A percentile compares a stretch with the other conserved stretches of the same genome.
Evolutionary conservation across 2,888 invertebrate species (phyloP).

Genomic region (Sphecodes monilicornis): DNA sequence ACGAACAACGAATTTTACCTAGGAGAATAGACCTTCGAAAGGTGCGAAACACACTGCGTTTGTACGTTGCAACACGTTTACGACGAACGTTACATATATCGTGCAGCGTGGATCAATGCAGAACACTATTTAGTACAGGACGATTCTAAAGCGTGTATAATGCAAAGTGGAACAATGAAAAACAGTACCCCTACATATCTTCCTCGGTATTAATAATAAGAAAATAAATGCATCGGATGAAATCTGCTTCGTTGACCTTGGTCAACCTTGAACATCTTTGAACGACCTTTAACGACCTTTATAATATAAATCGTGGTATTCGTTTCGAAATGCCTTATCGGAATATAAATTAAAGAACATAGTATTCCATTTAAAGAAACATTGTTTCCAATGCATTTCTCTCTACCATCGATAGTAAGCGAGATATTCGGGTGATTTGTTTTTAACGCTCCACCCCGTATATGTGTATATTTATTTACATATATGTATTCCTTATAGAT

Average conservation of each 20-base stretch:
- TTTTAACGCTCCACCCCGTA: constrained; percentile 9
- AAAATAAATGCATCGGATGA: not conserved
- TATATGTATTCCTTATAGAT: constrained; percentile 45
- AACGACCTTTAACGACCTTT: not conserved
- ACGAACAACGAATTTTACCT: not conserved
- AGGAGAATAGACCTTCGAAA: constrained; percentile 21
- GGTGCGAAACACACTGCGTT: constrained; percentile 22
- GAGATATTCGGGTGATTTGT: not conserved
- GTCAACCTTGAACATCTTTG: not conserved
- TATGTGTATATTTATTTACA: constrained; percentile 35
- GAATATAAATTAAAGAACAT: no score
- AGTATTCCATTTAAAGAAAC: not conserved
- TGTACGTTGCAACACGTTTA: constrained; percentile 41
- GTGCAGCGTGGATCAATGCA: constrained; percentile 30
- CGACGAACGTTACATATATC: constrained; percentile 7
- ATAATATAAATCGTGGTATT: not conserved
- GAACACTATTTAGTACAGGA: constrained; percentile 43
- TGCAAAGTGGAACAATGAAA: not conserved
- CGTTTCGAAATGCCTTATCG: not conserved
- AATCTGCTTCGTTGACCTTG: not conserved
- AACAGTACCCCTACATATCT: not conserved
- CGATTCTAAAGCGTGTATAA: constrained; percentile 52
- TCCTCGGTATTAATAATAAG: not conserved
- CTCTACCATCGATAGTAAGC: not conserved
- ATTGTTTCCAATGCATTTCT: not conserved